Evolutionary conservation across 2,888 invertebrate genomes (phyloP), one percentile per base, ranked within the genome.

Genomic region (Camptogramma bilineatum): DNA sequence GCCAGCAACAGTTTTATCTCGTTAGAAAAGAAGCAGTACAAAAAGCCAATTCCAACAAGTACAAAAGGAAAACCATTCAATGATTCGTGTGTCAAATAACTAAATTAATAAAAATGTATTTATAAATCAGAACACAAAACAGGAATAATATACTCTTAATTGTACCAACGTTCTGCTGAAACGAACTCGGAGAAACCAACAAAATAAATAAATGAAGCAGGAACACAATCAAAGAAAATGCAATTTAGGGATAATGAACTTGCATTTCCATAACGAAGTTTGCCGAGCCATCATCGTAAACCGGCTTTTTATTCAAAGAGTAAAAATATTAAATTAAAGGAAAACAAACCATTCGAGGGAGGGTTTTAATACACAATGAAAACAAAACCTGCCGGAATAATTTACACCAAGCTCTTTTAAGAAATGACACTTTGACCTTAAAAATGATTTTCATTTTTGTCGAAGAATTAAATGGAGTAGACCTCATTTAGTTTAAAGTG

Each of bases 401-500:
- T 34, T 46, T 19, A 16, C 4, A 47, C 16, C 10, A 44, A 50
- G 39, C 54, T 50, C 19, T 48, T 54, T 54, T 42, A 9, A 18
- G 19, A 50, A 13, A 28, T 13, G 16, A 52, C 18, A 18, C 24
- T 24, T 39, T 50, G 19, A 50, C 42, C 44, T n/a, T 19, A 7
- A 51, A 31, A 44, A 47, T 48, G 16, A 17, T 48, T 34, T 18
- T 18, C 18, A 47, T 53, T 39, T 28, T 55, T 61, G 16, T 19
- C 17, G 19, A 52, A 31, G 24, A 52, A 13, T 24, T 56, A 62
- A 55, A 46, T 46, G 19, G n/a, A 53, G 50, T 21, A 48, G 24
- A 56, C 56, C 44, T 61, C 46, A 55, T 66, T 58, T 52, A 42
- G 52, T 52, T 52, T 34, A n/a, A 62, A 65, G 53, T 61, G 19